A percentile compares a stretch with the other conserved stretches of the same genome.
Conservation (phyloP, 1,140 invertebrate genomes). For the Coenobita brevimanus region DNA sequence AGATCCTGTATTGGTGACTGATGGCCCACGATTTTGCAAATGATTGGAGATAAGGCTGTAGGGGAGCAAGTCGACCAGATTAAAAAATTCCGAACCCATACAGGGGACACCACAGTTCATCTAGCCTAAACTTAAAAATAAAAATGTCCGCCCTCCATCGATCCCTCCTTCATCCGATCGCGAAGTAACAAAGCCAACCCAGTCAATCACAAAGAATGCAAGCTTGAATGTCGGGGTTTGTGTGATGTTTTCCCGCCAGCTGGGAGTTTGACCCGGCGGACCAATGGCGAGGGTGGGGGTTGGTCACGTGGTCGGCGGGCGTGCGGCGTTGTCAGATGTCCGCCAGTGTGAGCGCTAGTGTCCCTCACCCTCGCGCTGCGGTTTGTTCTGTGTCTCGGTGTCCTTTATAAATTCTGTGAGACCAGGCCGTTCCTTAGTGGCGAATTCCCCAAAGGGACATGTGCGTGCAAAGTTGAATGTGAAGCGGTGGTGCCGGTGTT, state of each 20-base stretch:
- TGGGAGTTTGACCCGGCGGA: conserved; percentile 8
- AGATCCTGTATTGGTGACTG: conserved; percentile 46
- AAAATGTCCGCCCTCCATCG: too few relatives aligned
- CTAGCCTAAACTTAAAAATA: too few relatives aligned
- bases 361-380: conserved; percentile 44
- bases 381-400: conserved; percentile 25
- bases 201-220: conserved; percentile 52
- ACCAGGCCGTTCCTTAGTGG: neutral
- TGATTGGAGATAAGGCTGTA: conserved; percentile 50
- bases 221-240: conserved; percentile 53
- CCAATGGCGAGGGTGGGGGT: conserved; percentile 21
- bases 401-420: conserved; percentile 12
- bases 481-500: too few relatives aligned
- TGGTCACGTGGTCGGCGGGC: conserved; percentile 46
- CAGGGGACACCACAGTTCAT: too few relatives aligned
- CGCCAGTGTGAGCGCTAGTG: conserved; percentile 20
- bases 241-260: conserved; percentile 60
- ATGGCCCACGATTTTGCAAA: conserved; percentile 56
- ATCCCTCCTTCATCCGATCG: too few relatives aligned
- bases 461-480: too few relatives aligned
- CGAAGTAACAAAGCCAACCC: conserved; percentile 39
- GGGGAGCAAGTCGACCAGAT: neutral
- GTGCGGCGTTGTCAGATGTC: conserved; percentile 54
- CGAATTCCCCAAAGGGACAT: too few relatives aligned
- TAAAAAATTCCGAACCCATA: too few relatives aligned